These are phyloP conservation scores for Lepidurus couesii DNA, from an alignment of 1,140 invertebrate species.

Conservation along the genomic window DNA sequence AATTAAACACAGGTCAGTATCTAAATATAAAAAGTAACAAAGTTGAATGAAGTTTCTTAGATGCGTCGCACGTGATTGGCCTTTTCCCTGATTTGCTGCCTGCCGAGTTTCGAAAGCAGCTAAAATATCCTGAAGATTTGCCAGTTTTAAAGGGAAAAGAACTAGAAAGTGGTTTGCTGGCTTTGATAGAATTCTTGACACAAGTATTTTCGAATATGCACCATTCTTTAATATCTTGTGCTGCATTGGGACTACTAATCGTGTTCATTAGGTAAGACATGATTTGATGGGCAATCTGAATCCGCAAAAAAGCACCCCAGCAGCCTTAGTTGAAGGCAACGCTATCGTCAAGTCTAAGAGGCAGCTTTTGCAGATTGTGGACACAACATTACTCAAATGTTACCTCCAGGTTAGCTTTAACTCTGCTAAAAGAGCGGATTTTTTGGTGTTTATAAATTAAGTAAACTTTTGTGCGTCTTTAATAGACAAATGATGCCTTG, in stretches of 20 bases:
- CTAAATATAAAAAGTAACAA: neutral
- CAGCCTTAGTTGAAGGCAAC: constrained; percentile 44
- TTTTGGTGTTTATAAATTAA: neutral
- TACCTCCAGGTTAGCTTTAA: constrained; percentile 69
- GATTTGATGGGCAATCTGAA: constrained; percentile 39
- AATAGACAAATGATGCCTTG: constrained; percentile 87
- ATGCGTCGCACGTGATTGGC: constrained; percentile 90
- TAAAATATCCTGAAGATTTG: constrained; percentile 53
- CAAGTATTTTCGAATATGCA: constrained; percentile 51
- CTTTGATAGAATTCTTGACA: constrained; percentile 82
- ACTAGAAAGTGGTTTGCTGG: constrained; percentile 77
- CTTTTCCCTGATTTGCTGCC: constrained; percentile 85
- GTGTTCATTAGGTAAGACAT: constrained; percentile 38
- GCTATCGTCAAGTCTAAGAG: constrained; percentile 47
- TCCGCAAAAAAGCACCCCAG: constrained; percentile 11
- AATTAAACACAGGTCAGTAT: constrained; percentile 63
- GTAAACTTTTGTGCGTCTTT: constrained; percentile 38
- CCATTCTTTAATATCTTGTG: constrained; percentile 17
- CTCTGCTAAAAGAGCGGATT: neutral
- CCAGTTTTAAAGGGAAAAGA: constrained; percentile 73
- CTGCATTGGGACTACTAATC: constrained; percentile 31
- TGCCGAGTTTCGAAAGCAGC: constrained; percentile 52
- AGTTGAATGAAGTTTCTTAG: constrained; percentile 44
- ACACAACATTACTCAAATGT: constrained; percentile 92
- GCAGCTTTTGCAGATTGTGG: constrained; percentile 81